Base-by-base conservation (phyloP, 2,888 invertebrate genomes). In the Crossocerus cetratus region DNA sequence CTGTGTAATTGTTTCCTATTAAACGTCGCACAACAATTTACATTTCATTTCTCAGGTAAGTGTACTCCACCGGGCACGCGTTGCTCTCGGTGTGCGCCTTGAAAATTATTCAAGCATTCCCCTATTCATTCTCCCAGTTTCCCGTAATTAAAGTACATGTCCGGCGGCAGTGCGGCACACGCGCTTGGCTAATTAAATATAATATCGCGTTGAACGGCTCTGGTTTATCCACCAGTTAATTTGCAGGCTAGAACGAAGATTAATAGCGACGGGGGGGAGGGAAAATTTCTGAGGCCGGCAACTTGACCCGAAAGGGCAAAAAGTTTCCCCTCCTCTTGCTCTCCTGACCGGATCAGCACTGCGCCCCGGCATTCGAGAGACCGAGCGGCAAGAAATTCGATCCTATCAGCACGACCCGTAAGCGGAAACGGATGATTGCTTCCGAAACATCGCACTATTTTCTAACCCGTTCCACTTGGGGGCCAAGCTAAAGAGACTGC, bases 391-490 rank as follows among this genome's bases (percentile, higher is more conserved):
- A 77, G 72, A 72, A 83, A 71, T 76, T 73, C 70, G 66, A 78
- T 81, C 21, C 62, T 61, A 73, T 76, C 77, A 69, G 60, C 61
- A 58, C 68, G 70, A 69, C 60, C 69, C 70, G 69, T 72, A 74
- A 56, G 68, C 73, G 78, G 78, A 83, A 83, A 75, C 75, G 73
- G 81, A 78, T 77, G 83, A 83, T 82, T 82, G 71, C 77, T 75
- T 81, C 78, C 81, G 81, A 83, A 77, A 82, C 77, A 78, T 81
- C 72, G 72, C 72, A 71, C 72, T 81, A 72, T 83, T 76, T 81
- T 71, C 66, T 72, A 64, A 75, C 69, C 56, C 72, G 54, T 43
- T 67, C 65, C 69, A 72, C 68, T 72, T 64, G 11, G 55, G n/a
- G 32, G 43, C n/a, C 42, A 54, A 60, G 45, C 49, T 56, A 72